A percentile compares a stretch with the other conserved stretches of the same genome.
Conservation (phyloP, 2,113 vertebrate genomes). For the Brienomyrus longianalis region DNA sequence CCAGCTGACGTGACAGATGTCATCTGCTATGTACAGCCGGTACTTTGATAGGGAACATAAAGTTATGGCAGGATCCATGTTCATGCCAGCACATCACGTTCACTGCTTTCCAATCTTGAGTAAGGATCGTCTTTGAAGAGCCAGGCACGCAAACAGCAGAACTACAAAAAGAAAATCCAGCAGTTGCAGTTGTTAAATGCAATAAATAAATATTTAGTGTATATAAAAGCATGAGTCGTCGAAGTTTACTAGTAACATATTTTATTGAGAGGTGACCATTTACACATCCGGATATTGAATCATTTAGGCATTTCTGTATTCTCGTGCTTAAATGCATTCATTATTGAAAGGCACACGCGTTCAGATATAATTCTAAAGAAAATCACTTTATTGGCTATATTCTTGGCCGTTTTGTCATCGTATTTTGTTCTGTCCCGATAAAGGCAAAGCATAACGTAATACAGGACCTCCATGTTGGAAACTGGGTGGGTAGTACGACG, state of each 20-base stretch:
- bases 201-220: background rate
- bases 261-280: background rate
- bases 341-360: background rate
- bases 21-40: background rate
- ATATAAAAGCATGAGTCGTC: background rate
- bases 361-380: background rate
- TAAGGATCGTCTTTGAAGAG: background rate
- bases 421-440: background rate
- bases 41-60: background rate
- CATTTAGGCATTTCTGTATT: background rate
- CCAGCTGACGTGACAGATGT: background rate
- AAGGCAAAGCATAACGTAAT: background rate
- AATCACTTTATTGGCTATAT: background rate
- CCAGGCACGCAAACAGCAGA: background rate
- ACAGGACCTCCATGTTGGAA: background rate
- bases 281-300: background rate
- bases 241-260: background rate
- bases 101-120: background rate
- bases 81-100: background rate
- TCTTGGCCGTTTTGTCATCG: background rate
- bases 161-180: background rate
- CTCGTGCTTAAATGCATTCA: background rate
- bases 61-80: background rate
- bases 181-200: background rate
- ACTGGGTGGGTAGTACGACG: background rate